Evolutionary conservation across 2,113 vertebrate species (phyloP).

Genomic region (Xerus inauris): DNA sequence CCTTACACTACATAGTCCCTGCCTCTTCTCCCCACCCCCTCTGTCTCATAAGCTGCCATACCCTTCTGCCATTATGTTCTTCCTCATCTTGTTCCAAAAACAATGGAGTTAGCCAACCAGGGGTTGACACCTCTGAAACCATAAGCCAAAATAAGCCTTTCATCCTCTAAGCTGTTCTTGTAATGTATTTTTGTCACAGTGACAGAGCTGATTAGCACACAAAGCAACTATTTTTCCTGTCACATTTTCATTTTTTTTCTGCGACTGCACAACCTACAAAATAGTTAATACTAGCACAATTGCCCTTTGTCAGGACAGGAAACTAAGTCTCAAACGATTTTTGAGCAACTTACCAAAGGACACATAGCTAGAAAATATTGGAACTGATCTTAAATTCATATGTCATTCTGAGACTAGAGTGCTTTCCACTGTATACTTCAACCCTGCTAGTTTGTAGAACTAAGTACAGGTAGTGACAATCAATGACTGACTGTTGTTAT

Average conservation of each 20-base stretch:
- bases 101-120: no score
- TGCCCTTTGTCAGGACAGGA: background rate
- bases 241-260: background rate
- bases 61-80: no score
- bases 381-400: background rate
- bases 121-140: no score
- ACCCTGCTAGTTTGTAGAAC: background rate
- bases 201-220: no score
- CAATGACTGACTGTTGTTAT: background rate
- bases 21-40: no score
- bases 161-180: no score
- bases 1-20: no score
- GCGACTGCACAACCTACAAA: background rate
- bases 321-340: background rate
- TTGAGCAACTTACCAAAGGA: background rate
- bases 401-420: background rate
- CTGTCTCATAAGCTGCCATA: no score
- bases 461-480: background rate
- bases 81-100: no score
- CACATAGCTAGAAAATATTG: background rate
- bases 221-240: background rate
- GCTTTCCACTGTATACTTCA: background rate
- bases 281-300: background rate
- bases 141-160: no score
- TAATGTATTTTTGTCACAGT: no score